Base-by-base conservation (phyloP, 2,113 vertebrate genomes). In the Hippocampus barbouri region DNA sequence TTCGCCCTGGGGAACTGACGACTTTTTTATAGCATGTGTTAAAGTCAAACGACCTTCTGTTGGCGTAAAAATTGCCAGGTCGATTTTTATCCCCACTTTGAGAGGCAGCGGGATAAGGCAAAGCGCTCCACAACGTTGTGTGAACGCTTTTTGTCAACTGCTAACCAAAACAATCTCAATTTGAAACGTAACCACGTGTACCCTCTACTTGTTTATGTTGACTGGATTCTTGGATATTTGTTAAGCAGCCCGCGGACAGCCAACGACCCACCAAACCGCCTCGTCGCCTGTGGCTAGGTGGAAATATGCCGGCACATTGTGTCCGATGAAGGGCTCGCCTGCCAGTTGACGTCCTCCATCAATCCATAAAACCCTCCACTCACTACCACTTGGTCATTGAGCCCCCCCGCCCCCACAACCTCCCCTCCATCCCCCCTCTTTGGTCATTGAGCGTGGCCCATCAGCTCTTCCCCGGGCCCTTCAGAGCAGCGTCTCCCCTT, bases 391-490 rank as follows among this genome's bases (percentile, higher is more conserved):
- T 86, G 85, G 86, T 87, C 86, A 90, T 81, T 85, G 77, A 89
- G 79, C 71, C 79, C 23, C 5, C 15, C 68, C 15, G 8, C 66
- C 62, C 56, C n/a, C n/a, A n/a, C n/a, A n/a, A n/a, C n/a, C 21
- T 11, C 53, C 53, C 23, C 25, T 12, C 30, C 57, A 70, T 53
- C 41, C 66, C 83, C 76, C 77, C 78, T 87, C 84, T 87, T 88
- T 90, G 93, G 88, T 91, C 89, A 87, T 92, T 91, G 91, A 92
- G 90, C 88, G 56, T 76, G 85, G 76, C 90, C 91, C 89, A 92
- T 93, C 91, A 93, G 88, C 92, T 93, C 92, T 92, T 92, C 91
- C 90, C 88, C 68, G 75, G 88, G 86, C 88, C 86, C 92, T 93
- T 93, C 91, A 92, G 90, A 91, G 89, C 86, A 92, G 88, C 90